Conservation (phyloP, 23 tunicate species). For the Diplosoma virens region DNA sequence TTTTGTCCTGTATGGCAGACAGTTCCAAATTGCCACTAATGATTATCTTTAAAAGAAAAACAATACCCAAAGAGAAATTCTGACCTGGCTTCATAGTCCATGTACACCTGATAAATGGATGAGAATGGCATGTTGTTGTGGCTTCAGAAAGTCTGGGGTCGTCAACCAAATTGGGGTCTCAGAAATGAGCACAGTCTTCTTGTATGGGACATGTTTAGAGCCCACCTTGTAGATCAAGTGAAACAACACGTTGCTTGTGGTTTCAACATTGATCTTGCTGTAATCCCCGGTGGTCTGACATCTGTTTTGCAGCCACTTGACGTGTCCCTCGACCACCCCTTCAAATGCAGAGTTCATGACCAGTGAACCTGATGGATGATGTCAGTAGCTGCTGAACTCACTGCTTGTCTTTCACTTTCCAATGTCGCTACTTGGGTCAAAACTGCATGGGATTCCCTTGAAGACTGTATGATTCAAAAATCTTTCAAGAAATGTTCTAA, state of each 20-base stretch:
- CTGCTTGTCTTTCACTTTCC: no score
- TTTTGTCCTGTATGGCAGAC: neutral
- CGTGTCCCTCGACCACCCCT: neutral
- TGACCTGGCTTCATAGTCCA: neutral
- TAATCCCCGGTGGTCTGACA: no score
- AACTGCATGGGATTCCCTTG: no score
- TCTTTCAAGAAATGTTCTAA: no score
- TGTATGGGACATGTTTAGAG: neutral
- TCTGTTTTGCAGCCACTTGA: neutral
- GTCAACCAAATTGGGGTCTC: neutral
- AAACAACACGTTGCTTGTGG: neutral
- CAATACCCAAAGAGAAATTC: neutral
- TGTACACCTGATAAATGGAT: constrained; percentile 6
- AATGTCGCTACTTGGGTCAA: no score
- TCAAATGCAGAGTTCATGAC: neutral
- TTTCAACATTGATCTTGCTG: neutral
- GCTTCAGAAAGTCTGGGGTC: constrained; percentile 5
- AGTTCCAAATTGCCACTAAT: neutral
- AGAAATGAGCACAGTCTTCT: neutral
- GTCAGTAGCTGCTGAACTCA: no score
- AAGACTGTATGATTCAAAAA: no score
- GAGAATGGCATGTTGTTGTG: neutral
- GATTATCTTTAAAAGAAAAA: constrained; percentile 13
- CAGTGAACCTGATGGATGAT: no score
- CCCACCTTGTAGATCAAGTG: neutral